Conservation (phyloP, 2,888 invertebrate species). For the Melieria omissa region DNA sequence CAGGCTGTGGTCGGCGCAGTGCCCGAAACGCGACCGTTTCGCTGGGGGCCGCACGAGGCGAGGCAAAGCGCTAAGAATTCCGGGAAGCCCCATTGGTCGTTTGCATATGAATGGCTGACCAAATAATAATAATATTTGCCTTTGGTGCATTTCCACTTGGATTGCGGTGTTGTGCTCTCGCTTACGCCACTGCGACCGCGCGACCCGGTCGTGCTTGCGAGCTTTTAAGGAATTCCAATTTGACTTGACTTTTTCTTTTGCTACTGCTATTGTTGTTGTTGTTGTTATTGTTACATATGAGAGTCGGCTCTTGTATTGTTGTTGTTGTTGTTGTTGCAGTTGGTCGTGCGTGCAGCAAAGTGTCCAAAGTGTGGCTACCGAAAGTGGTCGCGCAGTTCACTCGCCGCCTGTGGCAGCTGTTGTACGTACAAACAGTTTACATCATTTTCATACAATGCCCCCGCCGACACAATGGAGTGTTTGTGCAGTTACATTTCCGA, state of each 20-base stretch:
- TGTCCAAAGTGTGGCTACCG: constrained; percentile 12
- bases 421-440: constrained; percentile 18
- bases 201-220: constrained; percentile 12
- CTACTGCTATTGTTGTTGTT: background rate
- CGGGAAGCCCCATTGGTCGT: constrained; percentile 8
- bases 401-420: constrained; percentile 21
- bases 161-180: no score
- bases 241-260: constrained; percentile 18
- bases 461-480: background rate
- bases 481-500: no score
- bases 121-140: background rate
- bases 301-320: background rate
- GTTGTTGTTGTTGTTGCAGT: background rate
- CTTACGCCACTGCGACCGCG: no score
- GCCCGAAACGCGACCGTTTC: background rate
- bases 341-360: constrained; percentile 10
- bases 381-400: constrained; percentile 27
- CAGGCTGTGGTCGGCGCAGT: background rate
- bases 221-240: constrained; percentile 23
- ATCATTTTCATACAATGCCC: constrained; percentile 31
- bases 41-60: background rate
- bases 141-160: background rate
- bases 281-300: background rate
- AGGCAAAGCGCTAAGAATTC: constrained; percentile 14
- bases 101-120: background rate